Conservation (phyloP, 2,797 vertebrate species). For the Petrocephalus sullivani region DNA sequence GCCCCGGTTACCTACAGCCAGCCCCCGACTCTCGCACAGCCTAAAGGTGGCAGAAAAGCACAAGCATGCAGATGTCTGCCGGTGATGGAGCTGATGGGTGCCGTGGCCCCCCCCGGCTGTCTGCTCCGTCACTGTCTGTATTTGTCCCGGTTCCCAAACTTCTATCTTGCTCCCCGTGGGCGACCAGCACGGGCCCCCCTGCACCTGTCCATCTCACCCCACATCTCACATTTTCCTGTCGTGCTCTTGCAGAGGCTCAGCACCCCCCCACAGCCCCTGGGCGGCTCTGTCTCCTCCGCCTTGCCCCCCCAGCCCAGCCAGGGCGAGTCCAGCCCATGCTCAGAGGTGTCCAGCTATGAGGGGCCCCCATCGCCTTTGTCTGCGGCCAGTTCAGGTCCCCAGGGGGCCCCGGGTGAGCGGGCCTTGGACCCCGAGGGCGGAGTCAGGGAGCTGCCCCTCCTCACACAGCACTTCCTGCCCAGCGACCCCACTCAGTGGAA, state of each 20-base stretch:
- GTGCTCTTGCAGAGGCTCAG: conserved; percentile 56
- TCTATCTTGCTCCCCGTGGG: background rate
- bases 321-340: conserved; percentile 91
- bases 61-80: background rate
- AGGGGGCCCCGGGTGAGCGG: conserved; percentile 62
- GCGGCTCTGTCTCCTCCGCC: conserved; percentile 71
- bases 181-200: background rate
- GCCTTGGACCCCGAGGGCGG: conserved; percentile 69
- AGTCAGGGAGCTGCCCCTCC: conserved; percentile 64
- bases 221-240: background rate
- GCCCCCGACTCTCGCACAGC: background rate
- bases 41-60: background rate
- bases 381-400: conserved; percentile 67
- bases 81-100: background rate
- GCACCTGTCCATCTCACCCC: background rate
- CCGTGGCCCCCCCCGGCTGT: background rate
- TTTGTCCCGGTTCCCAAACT: background rate
- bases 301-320: conserved; percentile 82
- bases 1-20: conserved; percentile 1
- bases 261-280: conserved; percentile 64
- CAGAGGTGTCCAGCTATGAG: conserved; percentile 93
- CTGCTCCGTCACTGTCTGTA: background rate
- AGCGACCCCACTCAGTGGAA: conserved; percentile 94
- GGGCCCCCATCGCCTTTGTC: conserved; percentile 66
- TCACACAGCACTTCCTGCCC: conserved; percentile 77